Base-by-base conservation (phyloP, 2,797 vertebrate species). In the Sebastolobus alascanus region DNA sequence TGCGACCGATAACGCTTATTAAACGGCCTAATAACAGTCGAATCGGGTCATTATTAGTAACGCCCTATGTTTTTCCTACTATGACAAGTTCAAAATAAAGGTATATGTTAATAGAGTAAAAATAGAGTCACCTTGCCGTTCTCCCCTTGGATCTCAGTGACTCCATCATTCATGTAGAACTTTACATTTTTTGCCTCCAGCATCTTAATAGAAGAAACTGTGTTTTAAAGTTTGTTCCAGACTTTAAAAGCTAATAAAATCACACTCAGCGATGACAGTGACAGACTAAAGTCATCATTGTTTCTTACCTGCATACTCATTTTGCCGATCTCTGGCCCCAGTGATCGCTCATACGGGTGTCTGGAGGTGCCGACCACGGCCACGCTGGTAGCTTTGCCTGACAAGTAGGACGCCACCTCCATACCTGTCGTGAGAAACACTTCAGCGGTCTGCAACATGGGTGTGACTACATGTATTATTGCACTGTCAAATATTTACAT, bases 341-440 rank as follows among this genome's bases (percentile, higher is more conserved):
- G 94, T 0, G 81, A 84, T 0, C 66, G 69, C 76, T 96, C 92
- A 84, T 92, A 97, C 0, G 97, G 97, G 79, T 92, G 92, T 3
- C 78, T 84, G 18, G 86, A 76, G 59, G 73, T 94, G 8, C 96
- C 97, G 61, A 97, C 94, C 83, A 98, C 58, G 0, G 94, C 80
- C 68, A 97, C 80, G 40, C 91, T 93, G 43, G 87, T 81, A 60
- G 97, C 97, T 93, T 96, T 97, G 84, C 96, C 96, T 4, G 95
- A 93, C 46, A 98, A 88, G 90, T 94, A 97, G 33, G 97, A 96
- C 0, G 96, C 97, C 40, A 95, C 87, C 89, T 98, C 97, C 96
- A 98, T 97, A 71, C 97, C 97, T 98, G 71, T 37, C 84, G 75
- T 35, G 2, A 79, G 64, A 67, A 64, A 64, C 25, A 54, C 11